Evolutionary conservation across 2,797 vertebrate species (phyloP).

Genomic region (Phrynocephalus forsythii): DNA sequence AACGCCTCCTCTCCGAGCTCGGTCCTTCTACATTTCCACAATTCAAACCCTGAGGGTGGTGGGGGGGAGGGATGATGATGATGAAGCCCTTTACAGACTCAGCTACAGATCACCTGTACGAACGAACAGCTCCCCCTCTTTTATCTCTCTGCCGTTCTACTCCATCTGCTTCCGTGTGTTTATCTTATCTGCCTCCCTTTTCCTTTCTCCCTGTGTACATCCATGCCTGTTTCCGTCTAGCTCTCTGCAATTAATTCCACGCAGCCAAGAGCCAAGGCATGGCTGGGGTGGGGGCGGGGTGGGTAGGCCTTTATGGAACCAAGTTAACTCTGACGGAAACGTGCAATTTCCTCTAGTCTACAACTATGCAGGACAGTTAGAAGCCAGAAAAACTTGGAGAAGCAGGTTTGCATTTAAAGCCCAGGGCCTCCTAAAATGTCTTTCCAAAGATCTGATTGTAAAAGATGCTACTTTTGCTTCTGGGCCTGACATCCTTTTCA

Average conservation of each 20-base stretch:
- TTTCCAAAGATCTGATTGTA: too few relatives aligned
- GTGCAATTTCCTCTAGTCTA: too few relatives aligned
- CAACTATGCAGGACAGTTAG: too few relatives aligned
- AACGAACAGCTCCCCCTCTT: background rate
- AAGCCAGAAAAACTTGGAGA: too few relatives aligned
- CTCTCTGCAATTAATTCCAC: background rate
- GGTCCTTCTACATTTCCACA: background rate
- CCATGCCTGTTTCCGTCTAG: background rate
- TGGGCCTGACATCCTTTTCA: too few relatives aligned
- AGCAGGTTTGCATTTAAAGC: too few relatives aligned
- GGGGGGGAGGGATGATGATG: too few relatives aligned
- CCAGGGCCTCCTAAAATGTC: too few relatives aligned
- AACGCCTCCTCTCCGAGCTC: background rate
- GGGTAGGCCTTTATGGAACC: too few relatives aligned
- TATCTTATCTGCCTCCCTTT: background rate
- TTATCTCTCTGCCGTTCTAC: background rate
- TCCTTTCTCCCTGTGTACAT: background rate
- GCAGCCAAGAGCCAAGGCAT: background rate
- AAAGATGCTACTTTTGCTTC: too few relatives aligned
- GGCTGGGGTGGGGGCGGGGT: too few relatives aligned
- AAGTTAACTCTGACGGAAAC: too few relatives aligned
- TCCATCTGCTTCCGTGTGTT: slow-evolving; percentile 28
- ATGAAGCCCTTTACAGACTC: background rate
- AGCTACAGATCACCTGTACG: background rate
- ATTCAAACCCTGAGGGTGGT: background rate